A percentile compares a stretch with the other conserved stretches of the same genome.
These are phyloP conservation scores for Heliconius ismenius DNA, from an alignment of 2,888 invertebrate species.

Conservation along the genomic window DNA sequence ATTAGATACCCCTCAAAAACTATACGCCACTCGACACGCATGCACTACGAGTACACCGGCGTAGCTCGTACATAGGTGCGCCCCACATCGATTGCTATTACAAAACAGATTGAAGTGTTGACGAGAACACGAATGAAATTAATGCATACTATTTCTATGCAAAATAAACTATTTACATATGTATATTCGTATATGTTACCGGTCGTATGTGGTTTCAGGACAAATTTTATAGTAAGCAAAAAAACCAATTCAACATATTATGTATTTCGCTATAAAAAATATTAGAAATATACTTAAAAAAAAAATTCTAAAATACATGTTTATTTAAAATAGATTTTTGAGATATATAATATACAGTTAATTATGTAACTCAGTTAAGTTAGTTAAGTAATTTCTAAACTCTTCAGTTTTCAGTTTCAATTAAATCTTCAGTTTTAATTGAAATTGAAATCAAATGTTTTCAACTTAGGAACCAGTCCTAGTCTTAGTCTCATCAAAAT, in stretches of 20 bases:
- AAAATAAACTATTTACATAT: conserved; percentile 20
- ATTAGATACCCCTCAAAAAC: background rate
- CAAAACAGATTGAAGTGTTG: conserved; percentile 28
- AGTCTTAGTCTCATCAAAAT: too few species aligned
- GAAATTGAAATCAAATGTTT: too few species aligned
- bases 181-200: background rate
- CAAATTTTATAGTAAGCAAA: background rate
- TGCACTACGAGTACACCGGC: background rate
- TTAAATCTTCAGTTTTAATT: too few species aligned
- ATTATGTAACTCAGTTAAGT: background rate
- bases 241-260: background rate
- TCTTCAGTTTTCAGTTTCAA: too few species aligned
- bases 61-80: background rate
- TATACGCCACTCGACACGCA: conserved; percentile 7
- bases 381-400: background rate
- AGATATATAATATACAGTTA: background rate
- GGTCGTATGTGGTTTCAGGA: background rate
- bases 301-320: too few species aligned
- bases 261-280: too few species aligned
- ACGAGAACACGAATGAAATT: conserved; percentile 20
- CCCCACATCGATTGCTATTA: conserved; percentile 17
- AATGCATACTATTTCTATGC: conserved; percentile 14
- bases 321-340: background rate
- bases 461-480: too few species aligned
- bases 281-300: too few species aligned